A percentile compares a stretch with the other conserved stretches of the same genome.
Evolutionary conservation across 2,113 vertebrate species (phyloP).

Genomic region (Caretta caretta): DNA sequence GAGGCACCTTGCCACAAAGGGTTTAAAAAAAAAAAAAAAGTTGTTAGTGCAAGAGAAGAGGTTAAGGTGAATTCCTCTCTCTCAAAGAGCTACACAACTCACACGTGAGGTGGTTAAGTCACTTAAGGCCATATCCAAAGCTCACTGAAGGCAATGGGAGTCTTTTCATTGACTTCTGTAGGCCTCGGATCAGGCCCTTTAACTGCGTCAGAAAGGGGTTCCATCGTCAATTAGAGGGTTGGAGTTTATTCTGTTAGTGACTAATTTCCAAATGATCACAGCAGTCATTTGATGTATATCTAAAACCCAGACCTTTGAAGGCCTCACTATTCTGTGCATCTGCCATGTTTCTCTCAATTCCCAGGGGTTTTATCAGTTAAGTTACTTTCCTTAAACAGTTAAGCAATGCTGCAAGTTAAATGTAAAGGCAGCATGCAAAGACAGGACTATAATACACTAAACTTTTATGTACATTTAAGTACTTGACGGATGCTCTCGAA

Average conservation of each 20-base stretch:
- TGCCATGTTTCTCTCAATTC: not conserved
- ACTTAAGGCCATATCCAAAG: not conserved
- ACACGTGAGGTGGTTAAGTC: not conserved
- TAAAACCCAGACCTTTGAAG: not conserved
- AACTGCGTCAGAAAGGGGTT: not conserved
- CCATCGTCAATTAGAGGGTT: not conserved
- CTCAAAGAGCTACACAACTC: not conserved
- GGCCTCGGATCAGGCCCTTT: not conserved
- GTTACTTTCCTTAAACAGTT: not conserved
- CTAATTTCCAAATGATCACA: not conserved
- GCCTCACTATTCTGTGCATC: fast-evolving
- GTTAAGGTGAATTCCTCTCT: not conserved
- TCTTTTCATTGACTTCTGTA: not conserved
- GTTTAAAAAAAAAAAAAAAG: not conserved
- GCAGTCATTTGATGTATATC: not conserved
- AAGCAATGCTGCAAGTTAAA: not conserved
- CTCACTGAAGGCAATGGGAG: not conserved
- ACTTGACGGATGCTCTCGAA: not conserved
- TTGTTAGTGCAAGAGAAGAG: not conserved
- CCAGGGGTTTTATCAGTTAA: not conserved
- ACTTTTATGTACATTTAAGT: not conserved
- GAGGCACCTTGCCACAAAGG: not conserved
- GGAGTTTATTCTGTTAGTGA: not conserved
- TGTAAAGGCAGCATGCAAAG: not conserved
- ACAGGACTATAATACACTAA: not conserved